Base-by-base conservation (phyloP, 2,888 invertebrate species). In the Rhagium mordax region DNA sequence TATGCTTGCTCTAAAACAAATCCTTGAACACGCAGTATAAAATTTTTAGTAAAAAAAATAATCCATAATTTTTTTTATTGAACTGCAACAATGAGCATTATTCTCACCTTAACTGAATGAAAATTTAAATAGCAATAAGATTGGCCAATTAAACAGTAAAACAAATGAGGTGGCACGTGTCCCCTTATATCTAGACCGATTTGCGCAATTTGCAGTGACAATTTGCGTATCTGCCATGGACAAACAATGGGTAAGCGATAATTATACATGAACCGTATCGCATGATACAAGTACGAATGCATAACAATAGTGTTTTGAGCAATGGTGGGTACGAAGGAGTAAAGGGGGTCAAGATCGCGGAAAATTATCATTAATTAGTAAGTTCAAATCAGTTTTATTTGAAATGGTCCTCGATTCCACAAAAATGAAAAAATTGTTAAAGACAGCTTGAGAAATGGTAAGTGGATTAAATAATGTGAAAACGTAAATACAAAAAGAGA, bases 161-260 rank as follows among this genome's bases (percentile, higher is more conserved):
- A 47, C 61, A 47, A 61, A 61, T 61, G 47, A 61, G 48, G 47
- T 48, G 61, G 21, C 61, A 61, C 61, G 61, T 48, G 47, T 48
- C 61, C 7, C 47, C 48, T 20, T 6, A 18, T 41, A 61, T 47
- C 61, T 61, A 61, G 61, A 57, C 51, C 55, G 47, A 20, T 67
- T 67, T 67, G 55, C 67, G 67, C 41, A 67, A 67, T 47, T 51
- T 20, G 41, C 55, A 59, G 70, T 18, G 51, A 70, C 70, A 70
- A 70, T 70, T 70, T 62, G 59, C 70, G 70, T 69, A 69, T 69
- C 53, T 67, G 67, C 53, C 61, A 69, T 61, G 61, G 60, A 70
- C 51, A 57, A 68, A 72, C 72, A 72, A 72, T 72, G 53, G n/a
- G 67, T 51, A 62, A 72, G 67, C 48, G 67, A 68, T 72, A 71